These are phyloP conservation scores for Thamnophis elegans DNA, from an alignment of 2,797 vertebrate genomes.

Conservation along the genomic window DNA sequence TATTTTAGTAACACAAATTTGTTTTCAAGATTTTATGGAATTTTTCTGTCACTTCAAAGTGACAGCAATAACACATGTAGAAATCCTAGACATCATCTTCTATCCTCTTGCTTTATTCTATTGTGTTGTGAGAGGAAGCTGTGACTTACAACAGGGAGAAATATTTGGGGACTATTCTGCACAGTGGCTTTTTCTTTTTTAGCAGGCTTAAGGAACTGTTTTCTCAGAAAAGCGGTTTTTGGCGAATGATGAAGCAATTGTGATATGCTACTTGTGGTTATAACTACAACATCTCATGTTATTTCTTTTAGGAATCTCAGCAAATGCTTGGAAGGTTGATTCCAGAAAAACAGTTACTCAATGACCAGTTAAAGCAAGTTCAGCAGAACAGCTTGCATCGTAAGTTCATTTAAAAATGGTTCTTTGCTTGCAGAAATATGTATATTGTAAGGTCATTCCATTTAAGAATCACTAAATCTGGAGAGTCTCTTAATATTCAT, in stretches of 20 bases:
- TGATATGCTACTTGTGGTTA: neutral
- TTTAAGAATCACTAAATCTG: conserved; percentile 5
- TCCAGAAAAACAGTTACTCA: conserved; percentile 94
- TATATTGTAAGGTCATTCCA: neutral
- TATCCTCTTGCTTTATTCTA: neutral
- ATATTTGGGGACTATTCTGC: neutral
- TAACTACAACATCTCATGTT: neutral
- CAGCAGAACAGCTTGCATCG: conserved; percentile 94
- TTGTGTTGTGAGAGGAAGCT: neutral
- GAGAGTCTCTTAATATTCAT: conserved; percentile 4
- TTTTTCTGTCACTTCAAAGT: neutral
- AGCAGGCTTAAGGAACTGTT: neutral
- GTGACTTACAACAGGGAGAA: neutral
- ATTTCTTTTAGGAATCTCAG: conserved; percentile 85
- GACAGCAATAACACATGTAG: neutral
- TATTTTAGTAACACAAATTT: neutral
- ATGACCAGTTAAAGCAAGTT: conserved; percentile 93
- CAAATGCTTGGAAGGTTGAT: conserved; percentile 94
- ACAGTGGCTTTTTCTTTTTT: neutral
- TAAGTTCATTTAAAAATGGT: conserved; percentile 70
- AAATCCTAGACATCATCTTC: neutral
- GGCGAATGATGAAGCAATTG: neutral
- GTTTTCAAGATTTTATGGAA: neutral
- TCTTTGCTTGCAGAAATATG: neutral
- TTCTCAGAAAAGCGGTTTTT: neutral